Evolutionary conservation across 1,140 invertebrate species (phyloP), one percentile per base, ranked within the genome.

Genomic region (Aphelinus certus): DNA sequence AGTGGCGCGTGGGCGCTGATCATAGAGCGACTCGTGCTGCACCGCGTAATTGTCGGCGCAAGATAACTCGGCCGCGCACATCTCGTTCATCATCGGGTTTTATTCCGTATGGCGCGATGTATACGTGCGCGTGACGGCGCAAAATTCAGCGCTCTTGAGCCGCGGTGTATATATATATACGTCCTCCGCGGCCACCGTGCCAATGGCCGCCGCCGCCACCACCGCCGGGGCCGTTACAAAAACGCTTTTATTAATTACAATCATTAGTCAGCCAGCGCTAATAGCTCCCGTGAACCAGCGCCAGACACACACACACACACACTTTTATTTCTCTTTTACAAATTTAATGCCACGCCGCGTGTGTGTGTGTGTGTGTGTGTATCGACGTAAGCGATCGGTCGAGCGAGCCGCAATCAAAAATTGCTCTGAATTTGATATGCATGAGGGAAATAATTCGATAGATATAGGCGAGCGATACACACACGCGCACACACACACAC

Each of bases 221-320:
- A 26, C 26, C 26, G 26, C 26, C 26, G 26, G 26, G 26, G 26
- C 26, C 26, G 26, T 26, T 26, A 7, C 1, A 48, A 73, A 66
- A 65, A 45, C 55, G 51, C 53, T 61, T 48, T 47, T 67, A 73
- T 57, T 65, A 53, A 72, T 58, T 49, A 65, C 49, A 71, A 63
- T 26, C 6, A 53, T 63, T 46, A 47, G 6, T 26, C 62, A 26
- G 3, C 6, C 3, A 56, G 46, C 55, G 43, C 42, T 49, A 55
- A n/a, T 64, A 62, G 4, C 9, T 10, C 2, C 10, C 61, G 9
- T 1, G 46, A 26, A 26, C 26, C 26, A 26, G 26, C 26, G 26
- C 26, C 26, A 26, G 26, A 0, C 26, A 26, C 26, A 26, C 26
- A 0, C 26, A 26, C 26, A 26, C 26, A 10, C 3, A 2, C 3